These are phyloP conservation scores for Bimastos eiseni DNA, from an alignment of 2,888 invertebrate genomes.

Conservation along the genomic window DNA sequence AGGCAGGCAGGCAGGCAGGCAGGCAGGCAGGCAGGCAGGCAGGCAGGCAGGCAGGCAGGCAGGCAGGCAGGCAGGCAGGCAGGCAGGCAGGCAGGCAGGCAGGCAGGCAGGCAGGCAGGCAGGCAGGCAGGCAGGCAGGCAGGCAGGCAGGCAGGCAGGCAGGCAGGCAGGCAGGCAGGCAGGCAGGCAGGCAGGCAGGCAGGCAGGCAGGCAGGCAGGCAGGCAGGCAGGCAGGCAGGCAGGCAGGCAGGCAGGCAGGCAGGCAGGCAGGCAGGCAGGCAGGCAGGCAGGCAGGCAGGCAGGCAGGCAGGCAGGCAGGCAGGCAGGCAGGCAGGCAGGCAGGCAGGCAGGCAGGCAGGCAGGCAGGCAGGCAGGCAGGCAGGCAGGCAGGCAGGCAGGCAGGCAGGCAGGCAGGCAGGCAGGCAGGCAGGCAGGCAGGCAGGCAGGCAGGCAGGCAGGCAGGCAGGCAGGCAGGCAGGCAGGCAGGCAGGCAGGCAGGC, in stretches of 20 bases:
- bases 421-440: no score
- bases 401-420: no score
- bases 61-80: conserved; percentile 36
- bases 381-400: no score
- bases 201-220: neutral
- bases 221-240: neutral
- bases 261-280: neutral
- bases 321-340: neutral
- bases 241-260: neutral
- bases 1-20: neutral
- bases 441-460: no score
- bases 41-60: conserved; percentile 29
- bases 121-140: conserved; percentile 33
- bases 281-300: neutral
- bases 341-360: conserved; percentile 22
- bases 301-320: neutral
- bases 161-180: neutral
- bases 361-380: no score
- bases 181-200: neutral
- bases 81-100: conserved; percentile 30
- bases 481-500: no score
- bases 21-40: conserved; percentile 20
- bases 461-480: no score
- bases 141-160: conserved; percentile 8
- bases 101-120: conserved; percentile 30